Evolutionary conservation across 1,140 invertebrate species (phyloP).

Genomic region (Caenorhabditis remanei): DNA sequence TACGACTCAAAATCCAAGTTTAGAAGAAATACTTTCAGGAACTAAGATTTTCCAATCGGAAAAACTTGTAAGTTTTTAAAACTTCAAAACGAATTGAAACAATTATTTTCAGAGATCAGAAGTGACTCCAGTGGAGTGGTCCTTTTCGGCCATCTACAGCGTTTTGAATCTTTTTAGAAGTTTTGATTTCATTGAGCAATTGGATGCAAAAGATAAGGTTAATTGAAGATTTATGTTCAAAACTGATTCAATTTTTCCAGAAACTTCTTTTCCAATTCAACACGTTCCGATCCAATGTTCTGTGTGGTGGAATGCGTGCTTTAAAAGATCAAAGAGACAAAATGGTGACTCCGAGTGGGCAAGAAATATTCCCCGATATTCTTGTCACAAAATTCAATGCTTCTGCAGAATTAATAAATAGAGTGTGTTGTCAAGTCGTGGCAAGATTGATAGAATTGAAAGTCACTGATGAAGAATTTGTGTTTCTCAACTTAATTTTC

Average conservation of each 20-base stretch:
- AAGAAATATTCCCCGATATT: background rate
- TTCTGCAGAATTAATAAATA: background rate
- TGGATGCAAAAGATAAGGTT: background rate
- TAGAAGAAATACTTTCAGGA: background rate
- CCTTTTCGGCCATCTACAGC: background rate
- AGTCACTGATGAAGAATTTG: slow-evolving; percentile 1
- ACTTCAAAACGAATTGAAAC: background rate
- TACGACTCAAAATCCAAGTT: background rate
- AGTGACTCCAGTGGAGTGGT: background rate
- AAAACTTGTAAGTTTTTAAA: too few species aligned
- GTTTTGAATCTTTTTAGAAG: background rate
- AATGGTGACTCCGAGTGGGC: slow-evolving; percentile 6
- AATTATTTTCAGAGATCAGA: background rate
- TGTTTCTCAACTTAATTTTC: background rate
- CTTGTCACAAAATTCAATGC: slow-evolving; percentile 10
- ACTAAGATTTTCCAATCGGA: background rate
- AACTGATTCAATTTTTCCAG: background rate
- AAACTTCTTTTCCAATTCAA: background rate
- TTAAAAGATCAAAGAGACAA: background rate
- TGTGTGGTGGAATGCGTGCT: background rate
- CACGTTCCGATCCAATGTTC: background rate
- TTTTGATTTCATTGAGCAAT: background rate
- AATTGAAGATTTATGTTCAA: background rate
- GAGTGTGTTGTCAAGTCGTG: slow-evolving; percentile 14
- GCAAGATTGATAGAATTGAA: slow-evolving; percentile 35